These are phyloP conservation scores for Gymnoscopelus braueri DNA, from an alignment of 2,797 vertebrate genomes.

Conservation along the genomic window DNA sequence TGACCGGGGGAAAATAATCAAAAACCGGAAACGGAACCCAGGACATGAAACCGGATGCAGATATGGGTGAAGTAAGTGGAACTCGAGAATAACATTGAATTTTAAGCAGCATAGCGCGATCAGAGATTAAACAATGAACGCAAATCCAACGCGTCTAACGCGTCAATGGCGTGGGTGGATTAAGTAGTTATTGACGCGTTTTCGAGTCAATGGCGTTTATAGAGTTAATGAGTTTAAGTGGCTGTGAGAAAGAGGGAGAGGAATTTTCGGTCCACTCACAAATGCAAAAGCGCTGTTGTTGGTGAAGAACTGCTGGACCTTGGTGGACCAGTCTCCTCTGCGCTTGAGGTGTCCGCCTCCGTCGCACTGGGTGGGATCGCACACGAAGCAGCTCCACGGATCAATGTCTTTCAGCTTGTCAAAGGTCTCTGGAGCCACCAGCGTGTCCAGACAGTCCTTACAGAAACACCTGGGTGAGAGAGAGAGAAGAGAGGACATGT, in stretches of 20 bases:
- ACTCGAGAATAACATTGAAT: too few relatives aligned
- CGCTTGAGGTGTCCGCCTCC: constrained; percentile 85
- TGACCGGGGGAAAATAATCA: too few relatives aligned
- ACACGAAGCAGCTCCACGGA: constrained; percentile 95
- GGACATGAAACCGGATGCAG: too few relatives aligned
- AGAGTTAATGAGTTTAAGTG: neutral
- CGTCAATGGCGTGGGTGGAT: too few relatives aligned
- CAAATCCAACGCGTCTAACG: too few relatives aligned
- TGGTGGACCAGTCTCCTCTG: constrained; percentile 88
- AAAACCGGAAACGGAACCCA: too few relatives aligned
- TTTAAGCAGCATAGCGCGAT: too few relatives aligned
- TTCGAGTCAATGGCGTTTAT: too few relatives aligned
- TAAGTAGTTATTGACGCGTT: too few relatives aligned
- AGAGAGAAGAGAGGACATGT: neutral
- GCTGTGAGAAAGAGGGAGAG: neutral
- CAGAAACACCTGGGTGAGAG: constrained; percentile 89
- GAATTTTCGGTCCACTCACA: constrained; percentile 76
- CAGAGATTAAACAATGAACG: too few relatives aligned
- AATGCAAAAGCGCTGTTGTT: constrained; percentile 89
- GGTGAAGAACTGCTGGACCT: constrained; percentile 91
- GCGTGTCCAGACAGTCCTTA: constrained; percentile 91
- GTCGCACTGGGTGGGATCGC: constrained; percentile 79
- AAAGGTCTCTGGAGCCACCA: constrained; percentile 86
- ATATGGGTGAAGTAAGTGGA: too few relatives aligned
- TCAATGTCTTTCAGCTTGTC: constrained; percentile 85